These are phyloP conservation scores for Trogon melanurus DNA, from an alignment of 2,113 vertebrate genomes.

Conservation along the genomic window DNA sequence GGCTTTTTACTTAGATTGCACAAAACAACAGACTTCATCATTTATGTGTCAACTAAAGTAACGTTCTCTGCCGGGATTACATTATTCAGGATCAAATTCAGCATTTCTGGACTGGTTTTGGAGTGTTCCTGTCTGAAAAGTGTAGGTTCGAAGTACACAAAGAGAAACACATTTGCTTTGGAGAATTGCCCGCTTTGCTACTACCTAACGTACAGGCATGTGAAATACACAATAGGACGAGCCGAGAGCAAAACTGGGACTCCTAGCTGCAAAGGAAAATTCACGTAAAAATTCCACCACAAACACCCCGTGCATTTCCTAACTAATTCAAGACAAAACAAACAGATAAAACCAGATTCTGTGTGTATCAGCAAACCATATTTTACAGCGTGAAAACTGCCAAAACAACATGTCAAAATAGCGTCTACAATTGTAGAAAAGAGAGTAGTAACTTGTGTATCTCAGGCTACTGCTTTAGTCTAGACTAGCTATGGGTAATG, in stretches of 20 bases:
- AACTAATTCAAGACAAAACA: constrained; percentile 43
- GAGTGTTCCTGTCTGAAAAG: background rate
- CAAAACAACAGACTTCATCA: background rate
- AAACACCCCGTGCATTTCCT: background rate
- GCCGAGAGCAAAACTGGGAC: background rate
- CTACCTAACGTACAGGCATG: too few relatives aligned
- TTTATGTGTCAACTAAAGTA: background rate
- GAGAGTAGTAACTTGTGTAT: background rate
- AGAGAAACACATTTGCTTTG: background rate
- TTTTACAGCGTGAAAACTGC: constrained; percentile 47
- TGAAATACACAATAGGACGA: background rate
- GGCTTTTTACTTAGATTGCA: background rate
- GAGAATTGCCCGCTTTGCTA: background rate
- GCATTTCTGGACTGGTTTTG: background rate
- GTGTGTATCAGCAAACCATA: constrained; percentile 10
- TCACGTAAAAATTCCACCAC: background rate
- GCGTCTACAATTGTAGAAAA: background rate
- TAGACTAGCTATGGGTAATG: background rate
- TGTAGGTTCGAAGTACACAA: background rate
- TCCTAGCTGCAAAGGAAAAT: background rate
- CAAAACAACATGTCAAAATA: constrained; percentile 40
- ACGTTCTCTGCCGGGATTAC: background rate
- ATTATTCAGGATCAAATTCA: background rate
- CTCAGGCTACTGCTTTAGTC: background rate
- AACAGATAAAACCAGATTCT: constrained; percentile 30